Percentiles rank a stretch among this genome's conserved stretches.
These are phyloP conservation scores for Drosophila seguyi DNA, from an alignment of 1,140 invertebrate genomes.

Conservation along the genomic window DNA sequence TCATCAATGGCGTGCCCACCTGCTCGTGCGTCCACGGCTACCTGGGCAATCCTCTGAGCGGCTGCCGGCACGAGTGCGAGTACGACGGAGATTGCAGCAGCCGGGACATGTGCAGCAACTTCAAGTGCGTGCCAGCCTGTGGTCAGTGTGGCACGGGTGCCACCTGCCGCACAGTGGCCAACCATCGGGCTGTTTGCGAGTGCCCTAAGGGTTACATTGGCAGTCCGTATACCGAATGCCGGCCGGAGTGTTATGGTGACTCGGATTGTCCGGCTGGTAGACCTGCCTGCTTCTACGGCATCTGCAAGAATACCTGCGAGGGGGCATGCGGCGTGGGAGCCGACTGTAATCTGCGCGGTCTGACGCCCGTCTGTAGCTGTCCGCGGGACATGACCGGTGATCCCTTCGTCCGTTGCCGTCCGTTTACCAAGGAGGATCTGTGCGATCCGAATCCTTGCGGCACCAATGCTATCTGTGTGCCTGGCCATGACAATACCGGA, in stretches of 20 bases:
- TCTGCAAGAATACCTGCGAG: constrained; percentile 92
- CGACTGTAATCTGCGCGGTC: constrained; percentile 88
- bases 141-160: constrained; percentile 91
- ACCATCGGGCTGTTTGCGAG: constrained; percentile 92
- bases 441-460: constrained; percentile 95
- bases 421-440: constrained; percentile 92
- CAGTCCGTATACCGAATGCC: constrained; percentile 90
- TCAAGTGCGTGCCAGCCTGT: constrained; percentile 92
- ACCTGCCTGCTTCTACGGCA: constrained; percentile 92
- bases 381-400: constrained; percentile 94
- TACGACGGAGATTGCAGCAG: constrained; percentile 90
- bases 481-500: constrained; percentile 92
- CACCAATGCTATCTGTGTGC: constrained; percentile 91
- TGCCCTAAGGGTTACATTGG: constrained; percentile 93
- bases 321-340: constrained; percentile 93
- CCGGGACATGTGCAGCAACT: constrained; percentile 90
- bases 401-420: constrained; percentile 92
- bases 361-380: constrained; percentile 93
- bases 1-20: constrained; percentile 90
- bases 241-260: constrained; percentile 90
- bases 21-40: constrained; percentile 91
- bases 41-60: constrained; percentile 89
- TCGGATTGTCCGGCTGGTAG: constrained; percentile 91
- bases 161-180: constrained; percentile 90
- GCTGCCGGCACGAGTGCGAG: constrained; percentile 91